Evolutionary conservation across 2,888 invertebrate genomes (phyloP), one percentile per base, ranked within the genome.

Genomic region (Venustoraphidia nigricollis): DNA sequence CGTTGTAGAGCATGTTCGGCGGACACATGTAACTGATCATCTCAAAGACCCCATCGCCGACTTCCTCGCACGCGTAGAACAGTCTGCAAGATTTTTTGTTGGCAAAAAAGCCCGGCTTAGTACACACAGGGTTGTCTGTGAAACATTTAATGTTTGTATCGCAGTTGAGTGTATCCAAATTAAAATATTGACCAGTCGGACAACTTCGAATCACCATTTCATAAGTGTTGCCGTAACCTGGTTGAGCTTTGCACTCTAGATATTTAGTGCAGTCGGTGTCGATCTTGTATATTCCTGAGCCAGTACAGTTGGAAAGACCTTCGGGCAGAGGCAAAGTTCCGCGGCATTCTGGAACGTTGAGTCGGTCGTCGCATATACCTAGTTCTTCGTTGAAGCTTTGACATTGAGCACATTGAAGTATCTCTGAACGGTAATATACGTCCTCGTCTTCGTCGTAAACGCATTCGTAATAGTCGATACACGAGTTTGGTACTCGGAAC

Each of bases 331-430:
- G 36, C 11, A 51, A 44, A 8, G 49, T 48, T 36, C 54, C 52
- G n/a, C 53, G 52, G 45, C 62, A 62, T 55, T 61, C 61, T n/a
- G 57, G 58, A 8, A 62, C 61, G 47, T 62, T 60, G 47, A 55
- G 50, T 6, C 57, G 55, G 35, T 56, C 45, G 50, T 61, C 62
- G 45, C 62, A 62, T 5, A 42, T 49, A 37, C 50, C 51, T 9
- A 48, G 45, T 36, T 51, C 39, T 8, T 55, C 54, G 45, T 62
- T 62, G 41, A 61, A 61, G 52, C 62, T 56, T 9, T 58, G 53
- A 49, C 62, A 62, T 13, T 52, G 50, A 9, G 57, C 57, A 52
- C 62, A 62, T 39, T 50, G 50, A 4, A 53, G 13, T 11, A 55
- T 50, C 41, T 48, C 45, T 10, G 54, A 47, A 10, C 50, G 44